Evolutionary conservation across 2,797 vertebrate species (phyloP).

Genomic region (Fringilla coelebs): DNA sequence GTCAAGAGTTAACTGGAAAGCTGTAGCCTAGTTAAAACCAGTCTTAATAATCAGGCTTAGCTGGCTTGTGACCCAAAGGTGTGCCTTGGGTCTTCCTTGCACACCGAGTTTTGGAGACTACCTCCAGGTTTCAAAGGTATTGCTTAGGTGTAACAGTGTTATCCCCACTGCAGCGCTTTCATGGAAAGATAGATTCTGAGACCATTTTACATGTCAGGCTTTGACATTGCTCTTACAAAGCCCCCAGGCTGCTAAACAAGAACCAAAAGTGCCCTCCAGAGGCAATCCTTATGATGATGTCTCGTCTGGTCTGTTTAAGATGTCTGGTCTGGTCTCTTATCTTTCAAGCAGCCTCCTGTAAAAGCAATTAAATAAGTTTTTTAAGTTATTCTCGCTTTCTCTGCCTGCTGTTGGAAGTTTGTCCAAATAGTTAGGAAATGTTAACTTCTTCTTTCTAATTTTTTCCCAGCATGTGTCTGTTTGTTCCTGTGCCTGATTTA

Average conservation of each 20-base stretch:
- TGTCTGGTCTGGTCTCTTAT: not conserved
- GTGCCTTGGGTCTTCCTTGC: not conserved
- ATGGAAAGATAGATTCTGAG: not conserved
- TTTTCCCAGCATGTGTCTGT: not conserved
- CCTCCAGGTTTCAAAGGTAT: not conserved
- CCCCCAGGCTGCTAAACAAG: not conserved
- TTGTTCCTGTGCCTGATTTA: not conserved
- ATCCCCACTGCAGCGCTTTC: not conserved
- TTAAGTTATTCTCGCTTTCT: not conserved
- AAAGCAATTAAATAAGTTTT: not conserved
- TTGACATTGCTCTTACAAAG: not conserved
- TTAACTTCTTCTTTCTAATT: not conserved
- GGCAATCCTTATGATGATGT: not conserved
- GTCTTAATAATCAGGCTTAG: not conserved
- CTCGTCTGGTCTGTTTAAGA: not conserved
- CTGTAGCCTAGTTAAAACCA: not conserved
- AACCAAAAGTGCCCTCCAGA: slow-evolving; percentile 21
- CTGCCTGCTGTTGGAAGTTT: not conserved
- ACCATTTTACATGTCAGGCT: not conserved
- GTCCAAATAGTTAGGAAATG: not conserved
- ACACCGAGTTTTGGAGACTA: not conserved
- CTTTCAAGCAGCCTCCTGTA: not conserved
- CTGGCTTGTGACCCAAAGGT: not conserved
- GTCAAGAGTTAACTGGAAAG: not conserved
- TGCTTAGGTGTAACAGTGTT: not conserved